These are phyloP conservation scores for Nothobranchius furzeri DNA, from an alignment of 2,113 vertebrate genomes.

Conservation along the genomic window DNA sequence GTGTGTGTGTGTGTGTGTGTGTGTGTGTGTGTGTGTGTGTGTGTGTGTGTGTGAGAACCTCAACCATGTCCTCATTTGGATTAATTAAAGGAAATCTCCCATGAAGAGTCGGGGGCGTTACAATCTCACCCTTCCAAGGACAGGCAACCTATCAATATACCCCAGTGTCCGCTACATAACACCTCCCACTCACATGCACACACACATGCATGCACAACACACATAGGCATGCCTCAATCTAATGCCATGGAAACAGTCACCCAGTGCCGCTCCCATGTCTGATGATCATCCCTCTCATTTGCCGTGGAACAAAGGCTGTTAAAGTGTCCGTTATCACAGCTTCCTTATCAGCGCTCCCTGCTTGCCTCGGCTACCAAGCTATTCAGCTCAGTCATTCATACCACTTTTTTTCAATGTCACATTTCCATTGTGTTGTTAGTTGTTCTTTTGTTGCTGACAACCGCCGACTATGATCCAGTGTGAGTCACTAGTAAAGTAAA, in stretches of 20 bases:
- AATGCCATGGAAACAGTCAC: conserved; percentile 67
- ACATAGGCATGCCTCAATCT: conserved; percentile 24
- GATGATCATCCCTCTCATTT: conserved; percentile 62
- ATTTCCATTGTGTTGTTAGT: conserved; percentile 54
- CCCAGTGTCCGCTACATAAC: conserved; percentile 30
- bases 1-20: conserved; percentile 20
- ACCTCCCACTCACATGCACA: conserved; percentile 49
- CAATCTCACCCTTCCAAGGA: conserved; percentile 65
- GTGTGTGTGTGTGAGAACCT: conserved; percentile 4
- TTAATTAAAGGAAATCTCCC: conserved; percentile 75
- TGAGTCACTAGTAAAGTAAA: conserved; percentile 66
- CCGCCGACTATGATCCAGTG: conserved; percentile 50
- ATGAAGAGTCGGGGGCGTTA: conserved; percentile 56
- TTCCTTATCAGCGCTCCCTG: conserved; percentile 60
- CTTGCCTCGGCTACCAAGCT: conserved; percentile 48
- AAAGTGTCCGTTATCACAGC: conserved; percentile 55
- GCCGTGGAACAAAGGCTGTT: conserved; percentile 60
- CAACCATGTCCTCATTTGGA: conserved; percentile 55
- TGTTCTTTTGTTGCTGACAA: conserved; percentile 66
- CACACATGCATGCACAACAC: conserved; percentile 22
- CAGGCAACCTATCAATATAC: conserved; percentile 61
- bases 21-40: conserved; percentile 14
- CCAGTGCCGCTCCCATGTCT: conserved; percentile 48
- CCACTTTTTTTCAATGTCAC: conserved; percentile 41
- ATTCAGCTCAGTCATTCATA: conserved; percentile 63